Evolutionary conservation across 2,888 invertebrate genomes (phyloP), one percentile per base, ranked within the genome.

Genomic region (Metopia argyrocephala): DNA sequence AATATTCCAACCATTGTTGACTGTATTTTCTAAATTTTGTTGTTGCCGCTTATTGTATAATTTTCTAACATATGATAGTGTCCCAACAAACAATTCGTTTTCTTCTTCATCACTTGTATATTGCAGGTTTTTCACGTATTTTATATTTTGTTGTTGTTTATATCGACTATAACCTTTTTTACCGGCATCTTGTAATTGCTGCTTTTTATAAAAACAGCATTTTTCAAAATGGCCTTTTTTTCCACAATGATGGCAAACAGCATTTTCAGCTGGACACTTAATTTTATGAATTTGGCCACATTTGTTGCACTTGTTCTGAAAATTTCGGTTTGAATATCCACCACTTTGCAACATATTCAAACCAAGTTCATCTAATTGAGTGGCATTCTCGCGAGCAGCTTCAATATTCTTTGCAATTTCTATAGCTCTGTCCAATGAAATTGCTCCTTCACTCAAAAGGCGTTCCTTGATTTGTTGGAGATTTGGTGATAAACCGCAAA

Each of bases 361-460:
- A 18, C 18, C 50, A n/a, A 50, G 50, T 20, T 20, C 50, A 50
- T 20, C 31, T 18, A 59, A 38, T 31, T 31, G 31, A 15, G 7
- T 5, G n/a, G 79, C 68, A 46, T 73, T 78, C 38, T 64, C 54
- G 5, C 74, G 52, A 5, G 79, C 81, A 31, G 78, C 75, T 20
- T 79, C 75, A 5, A 62, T 46, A 21, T 15, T 62, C 25, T 50
- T 50, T 4, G 50, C 50, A 7, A 50, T 50, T 18, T 18, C 20
- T 7, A 50, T 62, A 20, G 45, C 46, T 15, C 15, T 46, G 23
- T 46, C 46, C 0, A 79, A 48, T 25, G 21, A 52, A 1, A 76
- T 81, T 27, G 27, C 50, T 0, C 79, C 79, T 78, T 82, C 79
- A 45, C 59, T 81, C 5, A 83, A 50, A 18, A 82, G 21, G 15